Conservation (phyloP, 1,140 invertebrate species). For the Drosophila subpulchrella region DNA sequence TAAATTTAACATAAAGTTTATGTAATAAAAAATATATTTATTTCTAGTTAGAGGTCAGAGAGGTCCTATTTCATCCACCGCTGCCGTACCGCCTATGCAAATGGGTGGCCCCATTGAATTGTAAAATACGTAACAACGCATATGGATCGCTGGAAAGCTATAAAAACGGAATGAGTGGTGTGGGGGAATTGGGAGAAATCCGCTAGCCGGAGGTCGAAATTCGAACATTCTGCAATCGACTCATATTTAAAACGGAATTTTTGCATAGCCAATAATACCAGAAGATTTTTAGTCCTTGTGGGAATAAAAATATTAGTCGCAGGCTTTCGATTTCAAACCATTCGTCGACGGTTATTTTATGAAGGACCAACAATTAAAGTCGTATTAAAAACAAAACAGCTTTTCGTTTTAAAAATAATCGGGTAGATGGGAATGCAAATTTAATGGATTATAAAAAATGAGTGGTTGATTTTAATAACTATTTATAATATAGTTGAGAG, state of each 20-base stretch:
- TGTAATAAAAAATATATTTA: too few relatives aligned
- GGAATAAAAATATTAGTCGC: background rate
- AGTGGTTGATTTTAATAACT: too few relatives aligned
- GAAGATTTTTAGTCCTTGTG: background rate
- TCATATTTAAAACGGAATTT: slow-evolving; percentile 10
- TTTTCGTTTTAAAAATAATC: background rate
- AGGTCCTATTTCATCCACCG: slow-evolving; percentile 7
- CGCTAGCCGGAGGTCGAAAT: slow-evolving; percentile 8
- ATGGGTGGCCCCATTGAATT: slow-evolving; percentile 71
- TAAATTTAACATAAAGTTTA: too few relatives aligned
- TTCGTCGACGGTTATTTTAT: too few relatives aligned
- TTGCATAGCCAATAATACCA: background rate
- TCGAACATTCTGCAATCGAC: slow-evolving; percentile 15
- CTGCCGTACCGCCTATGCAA: slow-evolving; percentile 60
- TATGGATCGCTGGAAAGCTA: slow-evolving; percentile 37
- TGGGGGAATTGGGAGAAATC: background rate
- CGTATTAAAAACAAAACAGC: background rate
- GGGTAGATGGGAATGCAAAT: too few relatives aligned
- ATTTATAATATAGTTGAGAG: too few relatives aligned
- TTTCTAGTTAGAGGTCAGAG: background rate
- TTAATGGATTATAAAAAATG: too few relatives aligned
- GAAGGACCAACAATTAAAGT: too few relatives aligned
- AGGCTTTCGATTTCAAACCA: background rate
- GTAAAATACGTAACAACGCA: slow-evolving; percentile 71
- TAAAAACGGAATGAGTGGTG: background rate